Base-by-base conservation (phyloP, 1,140 invertebrate genomes). In the Conus ventricosus region DNA sequence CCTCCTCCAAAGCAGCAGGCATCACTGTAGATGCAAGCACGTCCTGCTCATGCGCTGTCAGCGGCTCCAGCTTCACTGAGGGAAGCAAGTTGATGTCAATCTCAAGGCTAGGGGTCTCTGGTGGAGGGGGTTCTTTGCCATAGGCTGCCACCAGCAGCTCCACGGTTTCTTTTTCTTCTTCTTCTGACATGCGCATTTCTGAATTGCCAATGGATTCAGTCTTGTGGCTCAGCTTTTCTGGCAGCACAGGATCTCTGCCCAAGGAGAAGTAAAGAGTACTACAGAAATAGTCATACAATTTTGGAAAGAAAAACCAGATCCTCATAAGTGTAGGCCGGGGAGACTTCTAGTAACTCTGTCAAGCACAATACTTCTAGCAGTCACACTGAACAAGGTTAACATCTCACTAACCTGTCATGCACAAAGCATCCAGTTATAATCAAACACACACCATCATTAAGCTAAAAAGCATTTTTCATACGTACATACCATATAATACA, bases 131-230 rank as follows among this genome's bases (percentile, higher is more conserved):
- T 20, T 75, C 51, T 51, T 27, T 25, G 15, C 85, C 85, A 57
- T 87, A 87, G 4, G 85, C 85, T 25, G 71, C 53, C 71, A 87
- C 75, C n/a, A 87, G 54, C 23, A 87, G 85, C 5, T 87, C 85
- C 85, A 87, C 85, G 0, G 85, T 87, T 15, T 87, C 39, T 53
- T 76, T 87, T 17, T 87, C 75, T 5, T 87, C 53, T 8, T 87
- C 75, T 17, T 87, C 85, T 25, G 53, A 54, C 51, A 87, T 63
- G 23, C 75, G 20, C 10, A 87, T 17, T 57, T 87, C 85, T 78
- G 85, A 87, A 25, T 20, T 75, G 63, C 27, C 20, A 23, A 25
- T 20, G 25, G 23, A 6, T 8, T 55, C 71, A 2, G 10, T n/a
- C 27, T 80, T 87, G 75, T 80, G 85, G 54, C 85, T 87, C 39